A percentile compares a stretch with the other conserved stretches of the same genome.
Evolutionary conservation across 2,113 vertebrate species (phyloP).

Genomic region (Opisthocomus hoazin): DNA sequence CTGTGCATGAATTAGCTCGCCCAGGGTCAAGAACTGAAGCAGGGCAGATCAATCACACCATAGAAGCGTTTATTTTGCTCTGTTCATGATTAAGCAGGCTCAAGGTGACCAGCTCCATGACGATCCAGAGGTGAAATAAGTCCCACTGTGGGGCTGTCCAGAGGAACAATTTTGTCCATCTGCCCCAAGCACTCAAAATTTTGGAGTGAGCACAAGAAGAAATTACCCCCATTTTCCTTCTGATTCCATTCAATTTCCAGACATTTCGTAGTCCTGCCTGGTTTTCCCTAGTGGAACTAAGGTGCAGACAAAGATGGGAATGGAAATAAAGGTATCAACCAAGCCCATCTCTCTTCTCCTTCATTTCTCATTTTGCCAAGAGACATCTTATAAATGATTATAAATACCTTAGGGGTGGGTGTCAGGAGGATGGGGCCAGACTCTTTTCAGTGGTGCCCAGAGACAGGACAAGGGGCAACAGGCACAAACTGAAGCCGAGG

Average conservation of each 20-base stretch:
- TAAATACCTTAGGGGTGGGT: no score
- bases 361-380: neutral
- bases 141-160: neutral
- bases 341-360: neutral
- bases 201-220: neutral
- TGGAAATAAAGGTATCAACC: neutral
- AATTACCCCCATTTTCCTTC: neutral
- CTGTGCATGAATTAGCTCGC: neutral
- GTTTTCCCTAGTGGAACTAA: neutral
- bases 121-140: neutral
- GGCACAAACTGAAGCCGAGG: no score
- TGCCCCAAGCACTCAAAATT: neutral
- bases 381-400: no score
- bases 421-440: no score
- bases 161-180: neutral
- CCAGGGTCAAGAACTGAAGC: neutral
- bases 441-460: no score
- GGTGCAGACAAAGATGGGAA: neutral
- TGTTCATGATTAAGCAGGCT: neutral
- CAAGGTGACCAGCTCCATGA: neutral
- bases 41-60: neutral
- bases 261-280: neutral
- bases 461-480: no score
- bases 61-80: neutral
- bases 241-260: neutral